Base-by-base conservation (phyloP, 2,888 invertebrate species). In the Ceraclea dissimilis region DNA sequence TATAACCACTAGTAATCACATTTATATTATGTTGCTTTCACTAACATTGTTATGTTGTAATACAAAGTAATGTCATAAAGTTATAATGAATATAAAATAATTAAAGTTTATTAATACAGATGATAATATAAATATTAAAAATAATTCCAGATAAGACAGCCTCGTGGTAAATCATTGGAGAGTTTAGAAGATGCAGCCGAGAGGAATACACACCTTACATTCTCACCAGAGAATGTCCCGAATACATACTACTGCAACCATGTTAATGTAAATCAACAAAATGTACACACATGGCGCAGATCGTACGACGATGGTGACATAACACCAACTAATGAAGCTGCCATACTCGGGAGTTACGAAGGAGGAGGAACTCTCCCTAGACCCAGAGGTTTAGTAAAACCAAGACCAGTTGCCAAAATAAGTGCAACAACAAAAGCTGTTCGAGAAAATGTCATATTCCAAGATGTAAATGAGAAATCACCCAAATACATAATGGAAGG, bases 261-360 rank as follows among this genome's bases (percentile, higher is more conserved):
- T 18, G 66, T 69, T 49, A 79, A 78, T 20, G 71, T 71, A 70
- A 64, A 73, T 47, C 76, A 77, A 0, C 79, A 82, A 62, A 58
- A 56, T 39, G 66, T 70, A 11, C 67, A 74, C 60, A 71, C 76
- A 60, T 88, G 86, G 87, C 80, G 86, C 66, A 79, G 90, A 65
- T 86, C 88, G 60, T 90, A 89, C 69, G 92, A 93, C 70, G 93
- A 93, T 68, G 93, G 93, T 17, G 93, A 93, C 70, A 87, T 93
- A 62, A 93, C 93, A 31, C 88, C 89, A 13, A 93, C 93, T 49
- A 93, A 93, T 68, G 92, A 93, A 70, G 74, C 78, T 20, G 70
- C 72, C n/a, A 64, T 66, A 51, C 49, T 60, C 62, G 57, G 59
- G 17, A 69, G 70, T 59, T 76, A 77, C 64, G 87, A 87, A 64